Conservation (phyloP, 1,140 invertebrate species). For the Panagrolaimus sp. region DNA sequence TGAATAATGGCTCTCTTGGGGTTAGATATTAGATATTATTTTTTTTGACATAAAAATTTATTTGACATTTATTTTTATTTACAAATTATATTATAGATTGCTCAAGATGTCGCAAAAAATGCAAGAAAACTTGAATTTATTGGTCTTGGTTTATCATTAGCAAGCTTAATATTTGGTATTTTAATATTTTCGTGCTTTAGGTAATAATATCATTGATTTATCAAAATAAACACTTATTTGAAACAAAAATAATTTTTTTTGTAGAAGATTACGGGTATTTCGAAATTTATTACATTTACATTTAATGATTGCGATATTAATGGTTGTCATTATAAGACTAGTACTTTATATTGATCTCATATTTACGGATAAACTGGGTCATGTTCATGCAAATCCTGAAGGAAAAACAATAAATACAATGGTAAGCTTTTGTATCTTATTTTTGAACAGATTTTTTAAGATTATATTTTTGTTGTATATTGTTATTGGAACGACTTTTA, state of each 20-base stretch:
- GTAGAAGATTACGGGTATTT: conserved; percentile 75
- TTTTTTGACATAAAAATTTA: neutral
- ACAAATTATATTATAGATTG: conserved; percentile 59
- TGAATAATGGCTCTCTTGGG: conserved; percentile 53
- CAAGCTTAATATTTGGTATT: conserved; percentile 70
- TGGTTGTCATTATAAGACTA: conserved; percentile 76
- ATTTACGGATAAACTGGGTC: conserved; percentile 61
- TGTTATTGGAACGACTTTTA: neutral
- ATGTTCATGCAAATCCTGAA: conserved; percentile 14
- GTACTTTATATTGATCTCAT: conserved; percentile 78
- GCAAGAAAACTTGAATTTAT: conserved; percentile 75
- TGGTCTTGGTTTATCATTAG: conserved; percentile 72
- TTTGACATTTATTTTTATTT: neutral
- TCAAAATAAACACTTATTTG: too few species aligned
- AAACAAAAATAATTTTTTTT: conserved; percentile 21
- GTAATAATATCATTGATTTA: conserved; percentile 60
- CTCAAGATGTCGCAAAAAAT: conserved; percentile 70
- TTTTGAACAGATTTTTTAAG: too few species aligned
- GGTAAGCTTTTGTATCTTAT: too few species aligned
- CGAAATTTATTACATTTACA: conserved; percentile 80
- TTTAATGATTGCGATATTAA: conserved; percentile 76
- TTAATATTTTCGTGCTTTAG: conserved; percentile 75
- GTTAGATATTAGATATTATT: conserved; percentile 25
- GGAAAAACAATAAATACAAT: conserved; percentile 69
- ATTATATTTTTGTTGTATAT: neutral